These are phyloP conservation scores for Thripadectes ignobilis DNA, from an alignment of 2,797 vertebrate genomes.

Conservation along the genomic window DNA sequence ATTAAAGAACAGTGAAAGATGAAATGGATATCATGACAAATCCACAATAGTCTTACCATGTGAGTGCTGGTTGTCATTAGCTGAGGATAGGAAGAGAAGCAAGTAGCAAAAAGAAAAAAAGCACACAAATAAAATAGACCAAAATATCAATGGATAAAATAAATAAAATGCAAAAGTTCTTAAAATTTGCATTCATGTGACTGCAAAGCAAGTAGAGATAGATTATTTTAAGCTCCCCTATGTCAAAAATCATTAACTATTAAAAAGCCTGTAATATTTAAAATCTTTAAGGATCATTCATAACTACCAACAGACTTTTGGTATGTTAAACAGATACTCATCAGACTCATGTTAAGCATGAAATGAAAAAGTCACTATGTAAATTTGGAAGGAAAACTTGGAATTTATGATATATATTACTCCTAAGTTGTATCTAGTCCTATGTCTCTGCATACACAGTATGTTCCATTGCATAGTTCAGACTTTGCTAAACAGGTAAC, in stretches of 20 bases:
- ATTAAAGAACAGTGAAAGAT: constrained; percentile 72
- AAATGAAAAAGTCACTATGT: background rate
- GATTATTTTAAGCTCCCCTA: constrained; percentile 61
- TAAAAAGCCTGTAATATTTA: constrained; percentile 3
- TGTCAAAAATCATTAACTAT: constrained; percentile 20
- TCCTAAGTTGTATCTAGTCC: background rate
- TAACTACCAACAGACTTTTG: background rate
- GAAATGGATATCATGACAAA: constrained; percentile 81
- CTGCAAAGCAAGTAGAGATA: constrained; percentile 62
- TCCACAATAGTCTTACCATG: constrained; percentile 91
- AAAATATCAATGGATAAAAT: constrained; percentile 77
- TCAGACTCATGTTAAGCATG: background rate
- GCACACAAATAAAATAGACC: constrained; percentile 85
- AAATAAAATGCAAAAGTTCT: constrained; percentile 78
- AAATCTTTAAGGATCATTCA: background rate
- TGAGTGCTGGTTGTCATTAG: constrained; percentile 98
- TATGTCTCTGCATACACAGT: background rate
- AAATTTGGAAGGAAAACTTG: background rate
- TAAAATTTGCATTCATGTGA: constrained; percentile 63
- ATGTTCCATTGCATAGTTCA: background rate
- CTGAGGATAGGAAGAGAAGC: constrained; percentile 93
- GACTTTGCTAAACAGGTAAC: background rate
- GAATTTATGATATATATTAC: background rate
- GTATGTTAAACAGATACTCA: background rate
- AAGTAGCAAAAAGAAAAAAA: constrained; percentile 84